These are phyloP conservation scores for Neosilurus hyrtlii DNA, from an alignment of 2,797 vertebrate species.

Conservation along the genomic window DNA sequence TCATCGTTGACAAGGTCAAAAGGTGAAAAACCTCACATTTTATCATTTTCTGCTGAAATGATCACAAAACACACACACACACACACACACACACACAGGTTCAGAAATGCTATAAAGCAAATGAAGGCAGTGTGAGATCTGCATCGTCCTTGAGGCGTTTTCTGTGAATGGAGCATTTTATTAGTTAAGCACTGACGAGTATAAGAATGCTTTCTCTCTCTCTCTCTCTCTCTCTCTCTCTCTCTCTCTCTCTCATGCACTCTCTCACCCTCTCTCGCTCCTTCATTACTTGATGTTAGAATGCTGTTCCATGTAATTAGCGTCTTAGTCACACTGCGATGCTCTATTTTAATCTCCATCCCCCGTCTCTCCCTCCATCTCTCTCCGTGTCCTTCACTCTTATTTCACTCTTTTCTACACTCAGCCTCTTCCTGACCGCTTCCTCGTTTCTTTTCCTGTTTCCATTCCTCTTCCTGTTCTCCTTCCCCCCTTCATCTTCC, in stretches of 20 bases:
- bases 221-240: constrained; percentile 17
- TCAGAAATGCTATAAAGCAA: not conserved
- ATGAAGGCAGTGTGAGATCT: constrained; percentile 14
- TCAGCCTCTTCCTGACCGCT: not conserved
- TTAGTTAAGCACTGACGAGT: constrained; percentile 12
- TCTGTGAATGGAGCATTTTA: constrained; percentile 38
- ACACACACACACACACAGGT: constrained; percentile 17
- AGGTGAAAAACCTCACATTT: not conserved
- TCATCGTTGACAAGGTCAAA: not conserved
- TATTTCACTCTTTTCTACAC: constrained; percentile 6
- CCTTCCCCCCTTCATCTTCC: not conserved
- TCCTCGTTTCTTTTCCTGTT: constrained; percentile 15
- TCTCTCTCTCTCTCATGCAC: not conserved
- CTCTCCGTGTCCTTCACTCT: constrained; percentile 32
- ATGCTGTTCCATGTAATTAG: constrained; percentile 70
- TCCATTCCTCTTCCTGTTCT: not conserved
- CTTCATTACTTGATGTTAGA: constrained; percentile 51
- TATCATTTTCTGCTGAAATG: not conserved
- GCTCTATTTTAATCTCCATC: constrained; percentile 67
- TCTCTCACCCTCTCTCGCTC: not conserved
- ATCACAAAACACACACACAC: constrained; percentile 8
- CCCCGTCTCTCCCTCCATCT: constrained; percentile 46
- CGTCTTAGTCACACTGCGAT: constrained; percentile 72
- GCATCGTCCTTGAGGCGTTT: constrained; percentile 14
- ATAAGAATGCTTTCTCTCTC: not conserved